Percentiles rank a stretch among this genome's conserved stretches.
These are phyloP conservation scores for Oryctes rhinoceros DNA, from an alignment of 1,140 invertebrate species.

Conservation along the genomic window DNA sequence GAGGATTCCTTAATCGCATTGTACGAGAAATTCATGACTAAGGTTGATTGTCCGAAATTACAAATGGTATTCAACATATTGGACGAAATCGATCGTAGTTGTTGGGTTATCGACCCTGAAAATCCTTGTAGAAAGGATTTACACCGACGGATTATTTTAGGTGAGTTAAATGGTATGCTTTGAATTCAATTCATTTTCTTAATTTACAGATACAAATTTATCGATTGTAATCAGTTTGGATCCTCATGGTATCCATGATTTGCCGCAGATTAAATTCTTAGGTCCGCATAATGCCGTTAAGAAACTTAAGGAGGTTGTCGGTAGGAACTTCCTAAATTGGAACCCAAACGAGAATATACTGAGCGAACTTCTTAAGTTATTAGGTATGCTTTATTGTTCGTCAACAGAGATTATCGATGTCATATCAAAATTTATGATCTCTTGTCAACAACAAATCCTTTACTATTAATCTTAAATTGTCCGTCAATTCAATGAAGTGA, in stretches of 20 bases:
- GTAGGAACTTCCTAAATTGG: conserved; percentile 54
- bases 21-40: conserved; percentile 49
- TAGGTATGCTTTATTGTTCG: conserved; percentile 45
- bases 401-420: not conserved
- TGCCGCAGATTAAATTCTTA: conserved; percentile 55
- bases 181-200: not conserved
- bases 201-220: conserved; percentile 52
- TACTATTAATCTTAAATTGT: too few relatives aligned
- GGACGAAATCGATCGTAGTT: conserved; percentile 60
- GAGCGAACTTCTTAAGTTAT: conserved; percentile 52
- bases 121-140: conserved; percentile 55
- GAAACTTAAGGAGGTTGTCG: conserved; percentile 45
- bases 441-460: not conserved
- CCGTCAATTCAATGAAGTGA: too few relatives aligned
- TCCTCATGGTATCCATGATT: conserved; percentile 47
- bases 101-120: conserved; percentile 63
- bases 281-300: conserved; percentile 52
- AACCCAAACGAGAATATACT: conserved; percentile 48
- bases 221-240: conserved; percentile 55
- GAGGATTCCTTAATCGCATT: conserved; percentile 47
- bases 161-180: conserved; percentile 49
- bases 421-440: not conserved
- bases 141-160: conserved; percentile 61
- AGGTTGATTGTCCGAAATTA: conserved; percentile 48
- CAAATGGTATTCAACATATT: conserved; percentile 62